phyloP scores from a whole-genome alignment of 2,888 invertebrate species.

The Agriopis aurantiaria region DNA sequence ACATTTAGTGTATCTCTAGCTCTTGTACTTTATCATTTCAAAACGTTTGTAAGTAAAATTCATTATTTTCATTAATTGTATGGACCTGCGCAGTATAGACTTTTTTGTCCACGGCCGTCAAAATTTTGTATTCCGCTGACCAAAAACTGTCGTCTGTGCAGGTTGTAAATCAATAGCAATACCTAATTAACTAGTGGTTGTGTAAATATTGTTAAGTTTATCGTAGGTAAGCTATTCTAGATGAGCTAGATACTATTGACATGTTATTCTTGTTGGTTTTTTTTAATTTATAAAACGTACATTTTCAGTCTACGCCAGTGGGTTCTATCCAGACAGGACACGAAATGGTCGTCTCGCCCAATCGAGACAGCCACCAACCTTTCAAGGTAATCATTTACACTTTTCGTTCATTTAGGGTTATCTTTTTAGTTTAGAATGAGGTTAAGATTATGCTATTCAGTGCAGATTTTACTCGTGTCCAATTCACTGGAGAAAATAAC shows the following conservation, averaged over 20 bases:
- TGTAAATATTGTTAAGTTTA: neutral
- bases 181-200: neutral
- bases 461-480: slow-evolving; percentile 21
- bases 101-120: no score
- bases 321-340: slow-evolving; percentile 96
- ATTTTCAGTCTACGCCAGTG: slow-evolving; percentile 95
- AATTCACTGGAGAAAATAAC: neutral
- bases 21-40: neutral
- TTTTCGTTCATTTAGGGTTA: neutral
- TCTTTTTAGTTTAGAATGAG: neutral
- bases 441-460: slow-evolving; percentile 10
- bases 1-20: neutral
- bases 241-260: neutral
- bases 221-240: neutral
- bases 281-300: neutral
- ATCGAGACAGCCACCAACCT: slow-evolving; percentile 93
- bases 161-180: neutral
- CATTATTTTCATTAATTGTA: no score
- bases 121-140: neutral
- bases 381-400: slow-evolving; percentile 88
- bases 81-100: no score
- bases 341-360: slow-evolving; percentile 96
- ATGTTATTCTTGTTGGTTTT: neutral
- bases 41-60: no score
- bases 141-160: neutral